phyloP scores from a whole-genome alignment of 2,888 invertebrate species.

The Geophilus truncorum region DNA sequence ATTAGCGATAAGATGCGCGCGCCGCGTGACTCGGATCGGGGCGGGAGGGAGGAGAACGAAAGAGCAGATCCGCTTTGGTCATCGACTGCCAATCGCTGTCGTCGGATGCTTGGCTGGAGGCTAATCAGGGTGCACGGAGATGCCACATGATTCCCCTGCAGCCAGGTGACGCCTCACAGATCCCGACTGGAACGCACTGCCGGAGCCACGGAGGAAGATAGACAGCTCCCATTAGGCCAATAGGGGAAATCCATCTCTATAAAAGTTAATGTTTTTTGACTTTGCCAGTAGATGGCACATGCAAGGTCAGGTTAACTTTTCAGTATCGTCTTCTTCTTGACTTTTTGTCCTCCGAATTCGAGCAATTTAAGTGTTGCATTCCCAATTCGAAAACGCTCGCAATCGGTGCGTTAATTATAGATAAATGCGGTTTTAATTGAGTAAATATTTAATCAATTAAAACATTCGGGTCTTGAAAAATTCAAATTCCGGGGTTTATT shows the following conservation, averaged over 20 bases:
- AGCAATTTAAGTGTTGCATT: too few species aligned
- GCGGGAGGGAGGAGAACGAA: background rate
- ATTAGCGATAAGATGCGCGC: slow-evolving; percentile 17
- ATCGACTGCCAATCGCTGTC: slow-evolving; percentile 25
- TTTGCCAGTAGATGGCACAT: background rate
- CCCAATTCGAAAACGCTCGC: too few species aligned
- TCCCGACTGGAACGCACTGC: slow-evolving; percentile 11
- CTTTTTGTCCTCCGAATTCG: too few species aligned
- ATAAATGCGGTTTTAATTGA: background rate
- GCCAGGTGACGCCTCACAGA: slow-evolving; percentile 25
- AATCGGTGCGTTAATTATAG: background rate
- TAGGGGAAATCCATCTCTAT: background rate
- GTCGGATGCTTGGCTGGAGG: slow-evolving; percentile 25
- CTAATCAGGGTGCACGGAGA: slow-evolving; percentile 21
- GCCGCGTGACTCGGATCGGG: slow-evolving; percentile 11
- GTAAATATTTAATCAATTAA: background rate
- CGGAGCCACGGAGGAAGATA: background rate
- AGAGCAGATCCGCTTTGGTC: slow-evolving; percentile 21
- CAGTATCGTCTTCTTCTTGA: background rate
- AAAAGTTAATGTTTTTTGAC: background rate
- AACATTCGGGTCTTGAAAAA: background rate
- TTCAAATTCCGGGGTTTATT: background rate
- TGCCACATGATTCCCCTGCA: slow-evolving; percentile 11
- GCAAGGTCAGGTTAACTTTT: background rate
- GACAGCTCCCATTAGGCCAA: background rate